Base-by-base conservation (phyloP, 2,113 vertebrate genomes). In the Crypturellus undulatus region DNA sequence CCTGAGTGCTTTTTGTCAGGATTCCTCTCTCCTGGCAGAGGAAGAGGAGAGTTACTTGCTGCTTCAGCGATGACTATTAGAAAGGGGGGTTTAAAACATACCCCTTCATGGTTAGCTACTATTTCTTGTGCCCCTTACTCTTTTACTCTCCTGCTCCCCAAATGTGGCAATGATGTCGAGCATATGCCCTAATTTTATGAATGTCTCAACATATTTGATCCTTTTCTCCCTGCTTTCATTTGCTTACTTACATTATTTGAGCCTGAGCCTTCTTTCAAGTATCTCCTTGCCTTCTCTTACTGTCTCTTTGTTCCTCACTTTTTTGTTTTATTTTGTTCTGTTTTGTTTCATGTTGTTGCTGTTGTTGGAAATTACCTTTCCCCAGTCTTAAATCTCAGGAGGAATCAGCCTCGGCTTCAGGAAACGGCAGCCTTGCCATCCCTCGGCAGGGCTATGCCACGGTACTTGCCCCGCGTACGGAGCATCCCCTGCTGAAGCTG, bases 401-500 rank as follows among this genome's bases (percentile, higher is more conserved):
- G 59, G 28, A 68, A 52, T 9, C 34, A 21, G 49, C 69, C 34
- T 10, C 18, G 28, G 54, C 54, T 32, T 49, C 25, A 14, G 38
- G 26, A 38, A 20, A 20, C 19, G 26, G 2, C 42, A 84, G 32
- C 14, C 34, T 58, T 73, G 10, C 54, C 34, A 32, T 0, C 0
- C 69, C 24, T 73, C 60, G 15, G 16, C 14, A 16, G 0, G 17
- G 43, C 47, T 60, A 5, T 78, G n/a, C 75, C 11, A 2, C 45
- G 16, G 24, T 40, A 7, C 32, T 71, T 80, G 24, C 11, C 40
- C 68, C 21, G 0, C 14, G 7, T 19, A 58, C 21, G 38, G 36
- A 28, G 9, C 13, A 8, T 28, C 73, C 17, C 3, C 71, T 64
- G 67, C 21, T 58, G 72, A 1, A 49, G 42, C 22, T 64, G 6